A percentile compares a stretch with the other conserved stretches of the same genome.
Evolutionary conservation across 2,888 invertebrate species (phyloP).

Genomic region (Petrolisthes cinctipes): DNA sequence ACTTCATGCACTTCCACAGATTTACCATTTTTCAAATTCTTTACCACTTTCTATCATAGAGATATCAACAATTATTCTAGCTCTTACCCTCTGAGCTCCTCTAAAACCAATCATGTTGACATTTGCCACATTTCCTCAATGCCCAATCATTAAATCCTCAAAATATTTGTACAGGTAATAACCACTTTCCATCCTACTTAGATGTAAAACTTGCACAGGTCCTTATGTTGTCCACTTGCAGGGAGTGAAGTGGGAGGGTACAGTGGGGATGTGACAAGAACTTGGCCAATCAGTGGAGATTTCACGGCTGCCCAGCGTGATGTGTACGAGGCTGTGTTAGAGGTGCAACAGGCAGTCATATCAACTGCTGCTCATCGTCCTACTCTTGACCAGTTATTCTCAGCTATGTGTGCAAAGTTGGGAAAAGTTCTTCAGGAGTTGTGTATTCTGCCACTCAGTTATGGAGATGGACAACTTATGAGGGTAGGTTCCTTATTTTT

Average conservation of each 20-base stretch:
- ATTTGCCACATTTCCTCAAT: too few relatives aligned
- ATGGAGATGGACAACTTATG: slow-evolving; percentile 63
- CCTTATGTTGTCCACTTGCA: slow-evolving; percentile 67
- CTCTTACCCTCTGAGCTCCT: too few relatives aligned
- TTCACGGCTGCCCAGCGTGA: slow-evolving; percentile 84
- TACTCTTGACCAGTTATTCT: slow-evolving; percentile 85
- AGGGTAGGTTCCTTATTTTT: slow-evolving; percentile 65
- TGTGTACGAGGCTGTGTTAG: slow-evolving; percentile 87
- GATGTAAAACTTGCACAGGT: too few relatives aligned
- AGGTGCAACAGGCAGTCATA: slow-evolving; percentile 80
- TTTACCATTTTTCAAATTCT: too few relatives aligned
- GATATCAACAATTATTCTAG: too few relatives aligned
- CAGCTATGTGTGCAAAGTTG: slow-evolving; percentile 83
- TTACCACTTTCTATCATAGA: too few relatives aligned
- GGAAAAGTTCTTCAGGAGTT: slow-evolving; percentile 83
- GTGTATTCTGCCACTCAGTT: slow-evolving; percentile 75
- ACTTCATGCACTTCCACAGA: too few relatives aligned
- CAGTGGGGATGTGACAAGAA: slow-evolving; percentile 94
- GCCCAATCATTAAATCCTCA: too few relatives aligned
- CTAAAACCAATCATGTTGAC: too few relatives aligned
- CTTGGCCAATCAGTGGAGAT: slow-evolving; percentile 90
- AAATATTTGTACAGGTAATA: too few relatives aligned
- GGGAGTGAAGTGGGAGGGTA: slow-evolving; percentile 95
- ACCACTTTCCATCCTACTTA: too few relatives aligned
- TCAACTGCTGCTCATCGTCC: slow-evolving; percentile 71